These are phyloP conservation scores for Tipula lateralis DNA, from an alignment of 2,888 invertebrate genomes.

Conservation along the genomic window DNA sequence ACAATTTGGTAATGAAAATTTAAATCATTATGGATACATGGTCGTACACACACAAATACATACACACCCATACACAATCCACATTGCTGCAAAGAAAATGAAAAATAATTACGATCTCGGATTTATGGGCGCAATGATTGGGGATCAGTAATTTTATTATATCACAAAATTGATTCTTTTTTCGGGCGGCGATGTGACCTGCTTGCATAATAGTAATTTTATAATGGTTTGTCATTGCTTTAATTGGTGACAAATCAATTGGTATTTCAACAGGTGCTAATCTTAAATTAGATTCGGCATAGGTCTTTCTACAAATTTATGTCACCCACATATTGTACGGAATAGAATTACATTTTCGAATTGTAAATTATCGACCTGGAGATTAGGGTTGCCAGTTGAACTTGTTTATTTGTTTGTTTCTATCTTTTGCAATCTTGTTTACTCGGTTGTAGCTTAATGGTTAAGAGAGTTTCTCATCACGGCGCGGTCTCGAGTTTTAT, in stretches of 20 bases:
- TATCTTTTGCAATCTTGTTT: too few species aligned
- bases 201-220: neutral
- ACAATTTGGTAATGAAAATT: conserved; percentile 19
- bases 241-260: neutral
- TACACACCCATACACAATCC: neutral
- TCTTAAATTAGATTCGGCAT: neutral
- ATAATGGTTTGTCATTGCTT: neutral
- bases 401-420: too few species aligned
- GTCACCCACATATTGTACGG: too few species aligned
- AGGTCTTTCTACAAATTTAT: too few species aligned
- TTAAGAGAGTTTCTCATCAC: too few species aligned
- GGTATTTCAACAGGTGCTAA: neutral
- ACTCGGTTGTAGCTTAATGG: too few species aligned
- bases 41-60: neutral
- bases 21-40: neutral
- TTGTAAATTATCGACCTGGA: too few species aligned
- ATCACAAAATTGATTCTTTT: neutral
- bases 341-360: too few species aligned
- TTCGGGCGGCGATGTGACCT: neutral
- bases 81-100: neutral
- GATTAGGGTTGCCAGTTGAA: too few species aligned
- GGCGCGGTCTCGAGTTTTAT: too few species aligned
- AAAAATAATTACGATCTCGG: neutral
- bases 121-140: neutral
- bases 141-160: neutral